Evolutionary conservation across 2,113 vertebrate genomes (phyloP), one percentile per base, ranked within the genome.

Genomic region (Salvelinus fontinalis): DNA sequence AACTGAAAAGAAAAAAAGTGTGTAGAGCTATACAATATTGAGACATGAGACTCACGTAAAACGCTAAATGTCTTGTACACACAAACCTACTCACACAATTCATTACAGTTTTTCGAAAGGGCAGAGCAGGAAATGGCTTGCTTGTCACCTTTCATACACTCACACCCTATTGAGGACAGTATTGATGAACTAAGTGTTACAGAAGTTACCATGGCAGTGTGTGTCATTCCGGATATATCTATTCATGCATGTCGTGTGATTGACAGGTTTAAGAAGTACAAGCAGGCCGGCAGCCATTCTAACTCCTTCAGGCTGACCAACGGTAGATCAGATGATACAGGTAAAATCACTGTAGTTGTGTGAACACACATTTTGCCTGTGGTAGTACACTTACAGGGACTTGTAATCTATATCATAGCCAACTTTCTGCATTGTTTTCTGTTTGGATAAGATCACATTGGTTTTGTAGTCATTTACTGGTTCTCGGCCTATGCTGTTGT

Each of bases 211-310:
- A 81, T 85, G 78, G 5, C 84, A 74, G 77, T 16, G 31, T 69
- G 67, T 44, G 34, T 39, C 13, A 39, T 18, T 69, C 31, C 8
- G 34, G 83, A 9, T 78, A 26, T 71, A 7, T 66, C 75, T 80
- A 57, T 87, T 44, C 39, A 44, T 44, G 39, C 9, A 44, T 16
- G 2, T 11, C 39, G 51, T 73, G 57, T 77, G 74, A 74, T 66
- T 49, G 76, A 80, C 89, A 99, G 98, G 94, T 99, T 99, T 92
- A 99, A 99, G 91, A 99, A 98, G 83, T 97, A 99, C 93, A 99
- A 99, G 85, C 98, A 99, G 88, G 96, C 97, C 57, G 97, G 97
- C 79, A 98, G 96, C 84, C 98, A 99, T 89, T 98, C 97, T 71
- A 98, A 96, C 91, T 98, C 98, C 85, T 99, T 99, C 85, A 95